Conservation (phyloP, 2,797 vertebrate species). For the Hypotaenidia philippensis region DNA sequence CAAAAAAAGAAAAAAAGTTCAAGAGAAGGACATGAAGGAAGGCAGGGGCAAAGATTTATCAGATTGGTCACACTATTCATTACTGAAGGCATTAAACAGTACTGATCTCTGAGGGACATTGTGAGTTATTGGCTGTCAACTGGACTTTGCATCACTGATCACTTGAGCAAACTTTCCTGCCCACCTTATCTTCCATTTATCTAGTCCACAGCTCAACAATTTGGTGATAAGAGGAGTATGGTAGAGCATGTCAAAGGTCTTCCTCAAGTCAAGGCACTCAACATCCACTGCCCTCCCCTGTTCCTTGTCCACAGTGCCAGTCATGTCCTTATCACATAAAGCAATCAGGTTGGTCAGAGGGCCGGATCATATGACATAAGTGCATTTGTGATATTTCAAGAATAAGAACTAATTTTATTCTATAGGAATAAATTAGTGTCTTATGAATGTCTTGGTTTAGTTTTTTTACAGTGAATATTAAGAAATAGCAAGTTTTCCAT, state of each 20-base stretch:
- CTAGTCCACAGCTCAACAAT: too few relatives aligned
- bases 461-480: neutral
- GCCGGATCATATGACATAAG: too few relatives aligned
- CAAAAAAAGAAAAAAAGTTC: neutral
- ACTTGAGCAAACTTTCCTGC: neutral
- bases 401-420: neutral
- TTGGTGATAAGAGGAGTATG: too few relatives aligned
- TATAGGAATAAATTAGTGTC: conserved; percentile 8
- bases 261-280: too few relatives aligned
- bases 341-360: too few relatives aligned
- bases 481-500: neutral
- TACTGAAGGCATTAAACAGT: neutral
- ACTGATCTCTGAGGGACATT: neutral
- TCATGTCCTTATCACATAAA: too few relatives aligned
- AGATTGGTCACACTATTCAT: neutral
- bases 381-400: neutral
- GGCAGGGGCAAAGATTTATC: neutral
- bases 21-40: neutral
- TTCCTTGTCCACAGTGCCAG: too few relatives aligned
- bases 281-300: too few relatives aligned
- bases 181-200: neutral
- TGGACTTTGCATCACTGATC: neutral
- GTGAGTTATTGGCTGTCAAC: neutral
- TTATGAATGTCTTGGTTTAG: neutral
- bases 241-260: too few relatives aligned